A percentile compares a stretch with the other conserved stretches of the same genome.
Evolutionary conservation across 2,113 vertebrate species (phyloP).

Genomic region (Montifringilla adamsi): DNA sequence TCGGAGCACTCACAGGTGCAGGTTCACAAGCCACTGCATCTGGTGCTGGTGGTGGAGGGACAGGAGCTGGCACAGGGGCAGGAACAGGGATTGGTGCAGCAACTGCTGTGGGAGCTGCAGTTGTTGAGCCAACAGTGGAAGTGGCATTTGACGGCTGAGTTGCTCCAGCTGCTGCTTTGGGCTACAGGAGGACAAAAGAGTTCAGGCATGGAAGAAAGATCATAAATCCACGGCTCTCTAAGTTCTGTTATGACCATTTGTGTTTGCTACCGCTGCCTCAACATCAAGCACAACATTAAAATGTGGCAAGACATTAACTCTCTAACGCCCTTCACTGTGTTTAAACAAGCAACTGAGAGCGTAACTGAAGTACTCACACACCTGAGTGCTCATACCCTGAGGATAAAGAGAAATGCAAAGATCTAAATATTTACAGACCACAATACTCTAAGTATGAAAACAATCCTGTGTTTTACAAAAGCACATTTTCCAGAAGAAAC

Average conservation of each 20-base stretch:
- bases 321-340: background rate
- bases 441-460: background rate
- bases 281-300: background rate
- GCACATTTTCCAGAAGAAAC: background rate
- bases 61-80: constrained; percentile 63
- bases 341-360: background rate
- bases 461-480: background rate
- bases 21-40: constrained; percentile 67
- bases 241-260: background rate
- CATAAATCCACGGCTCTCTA: background rate
- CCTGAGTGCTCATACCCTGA: background rate
- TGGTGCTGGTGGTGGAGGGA: constrained; percentile 59
- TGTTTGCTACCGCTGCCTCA: background rate
- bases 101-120: constrained; percentile 40
- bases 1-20: constrained; percentile 55
- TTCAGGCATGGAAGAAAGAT: background rate
- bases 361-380: background rate
- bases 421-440: background rate
- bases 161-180: constrained; percentile 77
- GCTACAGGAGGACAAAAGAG: constrained; percentile 65
- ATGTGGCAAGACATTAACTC: background rate
- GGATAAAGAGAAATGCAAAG: background rate
- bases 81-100: constrained; percentile 52
- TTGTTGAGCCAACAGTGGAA: constrained; percentile 29
- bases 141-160: constrained; percentile 66